Evolutionary conservation across 2,888 invertebrate genomes (phyloP).

Genomic region (Escarpia spicata): DNA sequence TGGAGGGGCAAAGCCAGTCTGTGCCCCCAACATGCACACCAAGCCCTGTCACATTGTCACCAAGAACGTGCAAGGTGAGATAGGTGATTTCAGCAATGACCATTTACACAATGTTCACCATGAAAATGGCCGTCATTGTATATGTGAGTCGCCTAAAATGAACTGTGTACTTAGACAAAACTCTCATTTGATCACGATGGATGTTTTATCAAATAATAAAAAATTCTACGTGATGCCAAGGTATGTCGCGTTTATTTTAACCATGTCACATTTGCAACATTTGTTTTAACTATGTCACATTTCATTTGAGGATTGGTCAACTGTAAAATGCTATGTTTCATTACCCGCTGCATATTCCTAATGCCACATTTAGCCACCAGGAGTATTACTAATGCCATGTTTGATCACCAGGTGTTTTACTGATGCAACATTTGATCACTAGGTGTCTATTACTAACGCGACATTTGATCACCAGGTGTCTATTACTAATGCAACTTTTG

Average conservation of each 20-base stretch:
- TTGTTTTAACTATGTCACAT: no score
- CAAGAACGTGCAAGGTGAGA: slow-evolving; percentile 18
- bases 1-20: not conserved
- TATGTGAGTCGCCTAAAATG: not conserved
- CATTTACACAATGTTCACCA: not conserved
- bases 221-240: no score
- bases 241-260: no score
- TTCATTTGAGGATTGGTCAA: no score
- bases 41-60: slow-evolving; percentile 17
- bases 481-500: not conserved
- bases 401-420: not conserved
- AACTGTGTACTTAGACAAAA: no score
- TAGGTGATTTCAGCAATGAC: not conserved
- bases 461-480: not conserved
- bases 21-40: slow-evolving; percentile 14
- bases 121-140: not conserved
- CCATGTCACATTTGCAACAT: no score
- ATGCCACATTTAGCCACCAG: no score
- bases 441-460: not conserved
- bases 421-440: not conserved
- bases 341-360: no score
- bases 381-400: not conserved
- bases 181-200: no score
- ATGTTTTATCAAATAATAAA: no score
- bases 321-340: no score